Evolutionary conservation across 2,888 invertebrate species (phyloP).

Genomic region (Prosopocoilus inquinatus): DNA sequence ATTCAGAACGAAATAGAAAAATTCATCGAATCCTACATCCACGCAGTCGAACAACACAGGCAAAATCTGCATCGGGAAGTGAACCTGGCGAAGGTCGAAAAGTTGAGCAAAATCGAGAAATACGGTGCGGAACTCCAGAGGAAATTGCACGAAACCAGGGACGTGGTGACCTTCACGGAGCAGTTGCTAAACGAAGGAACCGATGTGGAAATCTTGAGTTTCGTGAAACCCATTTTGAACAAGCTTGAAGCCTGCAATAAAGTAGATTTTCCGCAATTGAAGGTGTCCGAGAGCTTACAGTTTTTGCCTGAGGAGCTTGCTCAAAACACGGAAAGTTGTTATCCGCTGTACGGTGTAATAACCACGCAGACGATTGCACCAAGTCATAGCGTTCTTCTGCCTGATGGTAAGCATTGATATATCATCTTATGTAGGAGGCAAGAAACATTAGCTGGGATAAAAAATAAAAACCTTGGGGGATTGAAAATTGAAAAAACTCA

Average conservation of each 20-base stretch:
- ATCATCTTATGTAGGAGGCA: too few relatives aligned
- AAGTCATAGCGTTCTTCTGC: slow-evolving; percentile 57
- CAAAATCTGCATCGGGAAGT: slow-evolving; percentile 34
- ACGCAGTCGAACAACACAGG: slow-evolving; percentile 55
- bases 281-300: slow-evolving; percentile 53
- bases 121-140: slow-evolving; percentile 53
- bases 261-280: slow-evolving; percentile 50
- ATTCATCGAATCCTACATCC: slow-evolving; percentile 65
- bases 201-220: slow-evolving; percentile 69
- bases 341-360: slow-evolving; percentile 58
- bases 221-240: slow-evolving; percentile 63
- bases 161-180: slow-evolving; percentile 64
- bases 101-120: slow-evolving; percentile 48
- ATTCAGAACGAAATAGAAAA: slow-evolving; percentile 63
- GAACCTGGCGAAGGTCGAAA: slow-evolving; percentile 39
- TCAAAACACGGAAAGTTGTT: slow-evolving; percentile 39
- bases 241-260: slow-evolving; percentile 64
- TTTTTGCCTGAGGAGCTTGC: slow-evolving; percentile 58
- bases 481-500: too few relatives aligned
- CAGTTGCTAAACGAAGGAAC: slow-evolving; percentile 62
- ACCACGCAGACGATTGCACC: slow-evolving; percentile 66
- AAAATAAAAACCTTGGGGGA: too few relatives aligned
- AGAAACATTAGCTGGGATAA: too few relatives aligned
- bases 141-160: slow-evolving; percentile 56
- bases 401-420: slow-evolving; percentile 51